Percentiles rank a stretch among this genome's conserved stretches.
These are phyloP conservation scores for Uropetala carovei DNA, from an alignment of 2,888 invertebrate species.

Conservation along the genomic window DNA sequence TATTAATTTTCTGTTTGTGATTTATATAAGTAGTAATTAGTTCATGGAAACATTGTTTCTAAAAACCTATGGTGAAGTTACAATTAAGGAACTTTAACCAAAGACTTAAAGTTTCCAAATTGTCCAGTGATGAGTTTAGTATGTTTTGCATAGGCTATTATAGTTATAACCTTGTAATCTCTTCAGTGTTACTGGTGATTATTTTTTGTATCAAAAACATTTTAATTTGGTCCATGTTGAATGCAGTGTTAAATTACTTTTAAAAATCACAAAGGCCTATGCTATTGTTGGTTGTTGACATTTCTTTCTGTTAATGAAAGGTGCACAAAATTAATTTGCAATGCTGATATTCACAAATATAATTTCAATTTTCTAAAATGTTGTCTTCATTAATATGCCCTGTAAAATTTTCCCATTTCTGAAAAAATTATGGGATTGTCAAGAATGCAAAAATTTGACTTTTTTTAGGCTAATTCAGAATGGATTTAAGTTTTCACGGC, in stretches of 20 bases:
- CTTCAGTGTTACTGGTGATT: background rate
- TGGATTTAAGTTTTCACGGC: no score
- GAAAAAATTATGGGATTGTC: no score
- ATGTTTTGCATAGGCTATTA: background rate
- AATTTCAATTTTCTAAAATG: background rate
- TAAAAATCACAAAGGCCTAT: background rate
- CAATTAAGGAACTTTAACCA: background rate
- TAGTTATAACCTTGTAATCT: background rate
- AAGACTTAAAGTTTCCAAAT: background rate
- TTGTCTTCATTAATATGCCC: background rate
- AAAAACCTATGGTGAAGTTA: background rate
- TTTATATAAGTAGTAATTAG: background rate
- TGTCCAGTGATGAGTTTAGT: background rate
- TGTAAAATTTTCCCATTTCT: background rate
- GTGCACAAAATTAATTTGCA: slow-evolving; percentile 16
- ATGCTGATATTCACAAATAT: slow-evolving; percentile 5
- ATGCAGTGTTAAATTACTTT: background rate
- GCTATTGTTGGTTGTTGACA: background rate
- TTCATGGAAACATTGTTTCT: background rate
- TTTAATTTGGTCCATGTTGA: background rate
- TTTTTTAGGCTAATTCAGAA: no score
- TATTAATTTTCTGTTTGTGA: background rate
- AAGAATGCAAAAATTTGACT: no score
- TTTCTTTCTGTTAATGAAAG: slow-evolving; percentile 4
- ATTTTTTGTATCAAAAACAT: background rate